A percentile compares a stretch with the other conserved stretches of the same genome.
These are phyloP conservation scores for Aurelia sp. DNA, from an alignment of 30 jellyfish, hydroid and myxozoan genomes.

Conservation along the genomic window DNA sequence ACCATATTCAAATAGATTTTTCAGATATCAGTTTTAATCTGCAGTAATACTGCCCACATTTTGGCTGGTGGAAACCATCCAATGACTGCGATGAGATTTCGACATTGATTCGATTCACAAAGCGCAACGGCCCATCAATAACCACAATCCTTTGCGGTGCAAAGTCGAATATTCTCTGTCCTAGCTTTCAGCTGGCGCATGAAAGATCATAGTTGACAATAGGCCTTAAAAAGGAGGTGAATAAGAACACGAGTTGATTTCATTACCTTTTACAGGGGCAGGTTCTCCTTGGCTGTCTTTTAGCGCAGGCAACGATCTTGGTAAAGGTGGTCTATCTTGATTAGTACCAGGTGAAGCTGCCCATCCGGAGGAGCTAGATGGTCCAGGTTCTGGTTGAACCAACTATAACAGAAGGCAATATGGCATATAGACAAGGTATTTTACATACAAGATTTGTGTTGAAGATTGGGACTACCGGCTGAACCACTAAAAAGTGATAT, in stretches of 20 bases:
- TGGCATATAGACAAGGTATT: neutral
- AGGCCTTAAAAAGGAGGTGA: neutral
- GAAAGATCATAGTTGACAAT: neutral
- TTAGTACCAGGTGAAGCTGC: constrained; percentile 1
- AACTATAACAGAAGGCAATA: neutral
- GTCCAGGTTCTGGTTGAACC: constrained; percentile 41
- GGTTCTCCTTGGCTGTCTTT: constrained; percentile 26
- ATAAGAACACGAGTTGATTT: no score
- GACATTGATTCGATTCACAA: no score
- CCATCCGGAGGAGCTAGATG: constrained; percentile 37
- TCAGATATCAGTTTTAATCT: no score
- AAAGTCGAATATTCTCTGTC: no score
- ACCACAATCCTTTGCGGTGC: no score
- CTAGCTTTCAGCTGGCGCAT: no score
- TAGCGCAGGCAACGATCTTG: constrained; percentile 51
- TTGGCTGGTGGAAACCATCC: no score
- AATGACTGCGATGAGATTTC: no score
- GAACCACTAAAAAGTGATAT: neutral
- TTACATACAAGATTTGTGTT: neutral
- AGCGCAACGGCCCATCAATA: no score
- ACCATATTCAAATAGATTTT: no score
- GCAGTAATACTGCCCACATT: no score
- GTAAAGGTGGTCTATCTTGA: constrained; percentile 35
- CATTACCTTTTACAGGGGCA: neutral
- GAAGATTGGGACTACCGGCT: no score